phyloP scores from a whole-genome alignment of 1,140 invertebrate species.

The Grapholita molesta region DNA sequence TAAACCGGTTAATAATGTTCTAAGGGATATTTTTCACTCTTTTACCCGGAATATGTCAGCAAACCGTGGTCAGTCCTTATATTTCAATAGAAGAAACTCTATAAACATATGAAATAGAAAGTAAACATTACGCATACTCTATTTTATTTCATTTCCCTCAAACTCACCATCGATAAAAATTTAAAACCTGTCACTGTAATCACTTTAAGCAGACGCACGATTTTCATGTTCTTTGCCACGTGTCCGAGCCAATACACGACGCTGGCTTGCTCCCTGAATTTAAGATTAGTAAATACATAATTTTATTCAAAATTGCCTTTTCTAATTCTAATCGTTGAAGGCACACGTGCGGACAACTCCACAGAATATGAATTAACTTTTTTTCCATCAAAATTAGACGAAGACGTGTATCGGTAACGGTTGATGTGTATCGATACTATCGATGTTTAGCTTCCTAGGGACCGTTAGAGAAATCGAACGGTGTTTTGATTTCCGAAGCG shows the following conservation, averaged over 20 bases:
- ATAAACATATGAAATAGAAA: no score
- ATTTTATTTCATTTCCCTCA: no score
- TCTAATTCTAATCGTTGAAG: slow-evolving; percentile 57
- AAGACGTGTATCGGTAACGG: slow-evolving; percentile 27
- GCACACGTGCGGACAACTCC: slow-evolving; percentile 50
- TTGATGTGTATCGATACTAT: slow-evolving; percentile 36
- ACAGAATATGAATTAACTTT: slow-evolving; percentile 58
- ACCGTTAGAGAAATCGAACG: slow-evolving; percentile 37
- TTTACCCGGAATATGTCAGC: no score
- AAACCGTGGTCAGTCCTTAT: no score
- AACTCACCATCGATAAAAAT: slow-evolving; percentile 20
- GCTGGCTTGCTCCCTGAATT: slow-evolving; percentile 57
- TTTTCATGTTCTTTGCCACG: slow-evolving; percentile 72
- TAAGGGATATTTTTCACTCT: no score
- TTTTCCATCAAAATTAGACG: slow-evolving; percentile 11
- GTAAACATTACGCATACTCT: no score
- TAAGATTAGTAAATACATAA: slow-evolving; percentile 61
- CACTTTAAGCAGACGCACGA: slow-evolving; percentile 59
- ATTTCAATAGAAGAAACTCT: no score
- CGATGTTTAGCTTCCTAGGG: slow-evolving; percentile 31
- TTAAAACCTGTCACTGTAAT: neutral
- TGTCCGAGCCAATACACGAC: slow-evolving; percentile 67
- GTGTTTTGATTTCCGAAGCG: slow-evolving; percentile 21
- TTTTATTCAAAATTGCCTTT: slow-evolving; percentile 70
- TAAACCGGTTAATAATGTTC: no score